Evolutionary conservation across 2,113 vertebrate genomes (phyloP).

Genomic region (Sorex fumeus): DNA sequence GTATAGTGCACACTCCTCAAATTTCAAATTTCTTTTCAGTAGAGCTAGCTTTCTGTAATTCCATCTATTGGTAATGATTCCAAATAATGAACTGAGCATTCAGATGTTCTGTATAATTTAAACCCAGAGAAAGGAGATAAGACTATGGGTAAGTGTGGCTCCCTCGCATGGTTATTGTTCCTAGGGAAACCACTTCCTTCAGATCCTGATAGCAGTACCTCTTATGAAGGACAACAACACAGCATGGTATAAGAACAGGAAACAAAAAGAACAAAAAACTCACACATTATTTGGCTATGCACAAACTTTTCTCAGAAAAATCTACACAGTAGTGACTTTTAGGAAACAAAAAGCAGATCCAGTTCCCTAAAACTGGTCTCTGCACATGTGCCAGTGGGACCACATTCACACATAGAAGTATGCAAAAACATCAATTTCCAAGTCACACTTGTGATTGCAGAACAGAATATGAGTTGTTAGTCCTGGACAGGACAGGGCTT

Average conservation of each 20-base stretch:
- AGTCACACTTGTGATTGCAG: slow-evolving; percentile 48
- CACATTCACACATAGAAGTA: slow-evolving; percentile 73
- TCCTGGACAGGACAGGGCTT: slow-evolving; percentile 71
- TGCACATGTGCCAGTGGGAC: background rate
- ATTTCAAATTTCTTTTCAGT: slow-evolving; percentile 54
- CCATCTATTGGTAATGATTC: slow-evolving; percentile 62
- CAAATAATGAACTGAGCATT: slow-evolving; percentile 72
- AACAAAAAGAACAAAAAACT: slow-evolving; percentile 63
- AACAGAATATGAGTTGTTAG: slow-evolving; percentile 58
- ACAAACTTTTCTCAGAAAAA: slow-evolving; percentile 73
- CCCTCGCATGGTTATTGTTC: slow-evolving; percentile 66
- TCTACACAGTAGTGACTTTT: slow-evolving; percentile 49
- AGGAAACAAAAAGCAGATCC: slow-evolving; percentile 42
- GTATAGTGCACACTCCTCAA: background rate
- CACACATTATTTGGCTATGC: background rate
- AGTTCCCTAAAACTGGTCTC: background rate
- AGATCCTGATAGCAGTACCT: slow-evolving; percentile 66
- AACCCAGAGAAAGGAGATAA: slow-evolving; percentile 57
- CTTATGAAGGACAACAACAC: slow-evolving; percentile 62
- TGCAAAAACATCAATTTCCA: slow-evolving; percentile 80
- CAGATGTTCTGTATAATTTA: slow-evolving; percentile 61
- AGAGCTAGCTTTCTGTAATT: slow-evolving; percentile 61
- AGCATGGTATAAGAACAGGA: slow-evolving; percentile 3
- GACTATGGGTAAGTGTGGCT: slow-evolving; percentile 63
- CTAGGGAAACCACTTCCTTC: slow-evolving; percentile 76